Evolutionary conservation across 2,888 invertebrate genomes (phyloP).

Genomic region (Rhagium mordax): DNA sequence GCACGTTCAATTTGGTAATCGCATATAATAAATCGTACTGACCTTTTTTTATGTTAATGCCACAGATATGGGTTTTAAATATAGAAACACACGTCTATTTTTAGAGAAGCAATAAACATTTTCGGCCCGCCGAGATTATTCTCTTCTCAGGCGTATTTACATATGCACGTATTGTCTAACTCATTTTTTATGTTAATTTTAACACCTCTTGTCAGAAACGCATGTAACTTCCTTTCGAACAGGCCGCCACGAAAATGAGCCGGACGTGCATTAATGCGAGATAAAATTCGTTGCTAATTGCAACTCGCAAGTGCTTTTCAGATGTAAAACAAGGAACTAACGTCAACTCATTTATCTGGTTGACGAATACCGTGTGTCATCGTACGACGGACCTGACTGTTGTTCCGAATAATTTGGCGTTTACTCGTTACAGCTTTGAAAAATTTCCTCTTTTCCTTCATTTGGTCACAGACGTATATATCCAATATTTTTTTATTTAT

Average conservation of each 20-base stretch:
- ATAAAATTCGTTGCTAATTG: too few species aligned
- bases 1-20: constrained; percentile 39
- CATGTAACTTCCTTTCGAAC: not conserved
- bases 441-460: too few species aligned
- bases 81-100: constrained; percentile 15
- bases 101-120: constrained; percentile 18
- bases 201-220: not conserved
- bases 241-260: not conserved
- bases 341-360: too few species aligned
- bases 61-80: not conserved
- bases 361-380: too few species aligned
- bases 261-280: too few species aligned
- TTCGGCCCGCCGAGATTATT: not conserved
- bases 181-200: not conserved
- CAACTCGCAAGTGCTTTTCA: too few species aligned
- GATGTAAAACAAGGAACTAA: too few species aligned
- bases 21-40: constrained; percentile 33
- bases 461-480: too few species aligned
- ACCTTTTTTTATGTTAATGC: constrained; percentile 35
- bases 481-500: too few species aligned
- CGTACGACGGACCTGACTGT: too few species aligned
- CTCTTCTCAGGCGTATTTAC: not conserved
- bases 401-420: too few species aligned
- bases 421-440: too few species aligned
- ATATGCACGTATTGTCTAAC: not conserved